Evolutionary conservation across 2,888 invertebrate species (phyloP), one percentile per base, ranked within the genome.

Genomic region (Lasius fuliginosus): DNA sequence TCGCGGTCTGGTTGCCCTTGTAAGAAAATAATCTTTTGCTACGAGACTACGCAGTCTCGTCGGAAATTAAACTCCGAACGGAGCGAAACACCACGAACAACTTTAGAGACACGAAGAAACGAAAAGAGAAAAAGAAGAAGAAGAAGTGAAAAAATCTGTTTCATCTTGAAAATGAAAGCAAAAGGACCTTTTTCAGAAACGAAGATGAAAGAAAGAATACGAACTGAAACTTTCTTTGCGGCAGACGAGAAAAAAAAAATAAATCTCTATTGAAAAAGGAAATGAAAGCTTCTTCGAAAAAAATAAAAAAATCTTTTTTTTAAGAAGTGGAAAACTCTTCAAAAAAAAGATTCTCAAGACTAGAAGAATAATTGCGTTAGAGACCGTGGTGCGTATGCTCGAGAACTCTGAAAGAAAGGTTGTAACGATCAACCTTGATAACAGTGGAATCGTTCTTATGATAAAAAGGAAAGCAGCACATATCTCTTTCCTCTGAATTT

Each of bases 21-120:
- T 92, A 46, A 89, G 92, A 56, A 92, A 92, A 92, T 92, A 92
- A 92, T 92, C 88, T 77, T 87, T 90, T 53, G 90, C 87, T 84
- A 81, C 87, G 88, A 90, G 90, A 88, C 90, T 91, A 46, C 87
- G 88, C 65, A 84, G 89, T 91, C 90, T 90, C 91, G 89, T 90
- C 84, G 85, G 86, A 85, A 91, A 89, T 82, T 89, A 69, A 88
- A 68, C 64, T 69, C 69, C 69, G 73, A 81, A 79, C 83, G 76
- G 46, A 82, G 42, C 67, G 23, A 69, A 42, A 53, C 68, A 84
- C 71, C 85, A 68, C 33, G 65, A 62, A 73, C 64, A 53, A 53
- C n/a, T 69, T 76, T 76, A 23, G 23, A n/a, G 46, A 75, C 18
- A 27, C 53, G 36, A 53, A 56, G 27, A 69, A 62, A 23, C 18